Percentiles rank a stretch among this genome's conserved stretches.
phyloP scores from a whole-genome alignment of 2,888 invertebrate species.

The Cetonia aurata region DNA sequence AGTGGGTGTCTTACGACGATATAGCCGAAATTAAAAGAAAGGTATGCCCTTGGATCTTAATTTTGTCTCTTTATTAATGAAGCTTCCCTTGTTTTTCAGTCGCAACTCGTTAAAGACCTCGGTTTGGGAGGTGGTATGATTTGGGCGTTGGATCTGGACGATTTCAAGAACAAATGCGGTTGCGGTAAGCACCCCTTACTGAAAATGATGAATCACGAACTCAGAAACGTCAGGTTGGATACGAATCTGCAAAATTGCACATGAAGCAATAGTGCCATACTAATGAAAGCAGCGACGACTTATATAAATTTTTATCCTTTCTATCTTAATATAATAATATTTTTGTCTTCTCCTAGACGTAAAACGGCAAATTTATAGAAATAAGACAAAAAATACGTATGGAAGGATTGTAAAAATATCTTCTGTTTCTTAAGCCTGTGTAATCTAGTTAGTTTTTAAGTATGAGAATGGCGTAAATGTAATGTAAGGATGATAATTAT shows the following conservation, averaged over 20 bases:
- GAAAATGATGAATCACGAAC: constrained; percentile 73
- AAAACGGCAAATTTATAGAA: constrained; percentile 16
- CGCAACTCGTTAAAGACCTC: constrained; percentile 71
- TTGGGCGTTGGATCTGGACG: constrained; percentile 85
- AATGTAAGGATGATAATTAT: constrained; percentile 5
- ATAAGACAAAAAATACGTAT: constrained; percentile 17
- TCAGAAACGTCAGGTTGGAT: constrained; percentile 64
- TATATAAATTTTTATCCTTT: constrained; percentile 7
- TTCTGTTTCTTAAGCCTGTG: neutral
- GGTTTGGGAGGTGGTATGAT: constrained; percentile 81
- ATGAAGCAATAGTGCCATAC: constrained; percentile 42
- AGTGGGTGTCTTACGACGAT: constrained; percentile 86
- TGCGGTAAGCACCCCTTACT: constrained; percentile 78
- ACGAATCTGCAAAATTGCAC: constrained; percentile 57
- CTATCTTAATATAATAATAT: constrained; percentile 16
- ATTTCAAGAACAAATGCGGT: constrained; percentile 77
- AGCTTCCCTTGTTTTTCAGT: constrained; percentile 60
- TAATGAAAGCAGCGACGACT: neutral
- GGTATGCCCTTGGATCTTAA: constrained; percentile 53
- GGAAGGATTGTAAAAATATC: constrained; percentile 45
- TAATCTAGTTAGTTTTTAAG: constrained; percentile 27
- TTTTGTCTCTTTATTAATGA: neutral
- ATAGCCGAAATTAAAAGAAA: constrained; percentile 74
- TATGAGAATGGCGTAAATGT: constrained; percentile 1
- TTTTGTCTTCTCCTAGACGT: constrained; percentile 44